Evolutionary conservation across 2,797 vertebrate species (phyloP), one percentile per base, ranked within the genome.

Genomic region (Pipistrellus nathusii): DNA sequence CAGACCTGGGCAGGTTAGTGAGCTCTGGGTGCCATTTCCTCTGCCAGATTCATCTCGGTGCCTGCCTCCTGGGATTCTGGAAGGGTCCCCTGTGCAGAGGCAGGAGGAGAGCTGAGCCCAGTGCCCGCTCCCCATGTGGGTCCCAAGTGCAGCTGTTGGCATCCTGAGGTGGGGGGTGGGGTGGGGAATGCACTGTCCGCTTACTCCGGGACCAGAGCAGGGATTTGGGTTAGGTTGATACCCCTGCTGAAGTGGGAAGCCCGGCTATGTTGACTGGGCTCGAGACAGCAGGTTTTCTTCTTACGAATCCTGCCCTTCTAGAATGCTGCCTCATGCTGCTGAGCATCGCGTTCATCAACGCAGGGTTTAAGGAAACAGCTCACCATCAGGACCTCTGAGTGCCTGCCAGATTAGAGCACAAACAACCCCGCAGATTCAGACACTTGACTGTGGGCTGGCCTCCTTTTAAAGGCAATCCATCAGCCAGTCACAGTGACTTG

Each of bases 371-470:
- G 80, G 69, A 41, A 59, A 48, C n/a, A 0, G 2, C 0, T 0
- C 14, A 10, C 15, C 1, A 0, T 1, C 5, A 0, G 93, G 84
- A 55, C 53, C 11, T 9, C 0, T 0, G 0, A 13, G 15, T 6
- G 32, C 1, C 41, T 9, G 15, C 38, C 81, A 15, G 53, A 27
- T 44, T 3, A 32, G 8, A 35, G 68, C 35, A 23, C 13, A 27
- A 2, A 44, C 32, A 25, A 1, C 41, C 25, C n/a, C 20, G 48
- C 20, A 12, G 38, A 30, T 41, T 38, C 12, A 15, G 11, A n/a
- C 38, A 41, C 3, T 18, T 23, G 11, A 12, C 55, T 38, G 8
- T 13, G 30, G 53, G n/a, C 59, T 77, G 87, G 64, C 55, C 71
- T 48, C 1, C 68, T 73, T 44, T 76, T 64, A 3, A 41, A 32